These are phyloP conservation scores for Euglossa dilemma DNA, from an alignment of 1,140 invertebrate species.

Conservation along the genomic window DNA sequence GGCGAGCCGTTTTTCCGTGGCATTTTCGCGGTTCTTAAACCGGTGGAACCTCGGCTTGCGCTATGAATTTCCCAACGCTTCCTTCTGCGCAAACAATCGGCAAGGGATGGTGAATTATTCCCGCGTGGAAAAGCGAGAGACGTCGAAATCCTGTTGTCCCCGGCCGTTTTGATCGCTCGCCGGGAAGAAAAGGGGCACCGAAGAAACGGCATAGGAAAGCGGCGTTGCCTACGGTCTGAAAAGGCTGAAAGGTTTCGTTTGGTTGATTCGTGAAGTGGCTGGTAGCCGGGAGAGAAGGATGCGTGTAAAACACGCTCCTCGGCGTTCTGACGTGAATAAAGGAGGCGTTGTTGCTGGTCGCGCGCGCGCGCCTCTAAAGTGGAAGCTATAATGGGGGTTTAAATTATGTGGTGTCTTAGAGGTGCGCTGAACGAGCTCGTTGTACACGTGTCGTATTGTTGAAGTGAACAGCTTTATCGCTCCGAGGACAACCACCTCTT, in stretches of 20 bases:
- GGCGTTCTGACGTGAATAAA: constrained; percentile 36
- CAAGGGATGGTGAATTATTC: background rate
- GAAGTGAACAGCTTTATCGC: constrained; percentile 16
- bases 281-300: constrained; percentile 18
- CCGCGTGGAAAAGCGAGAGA: background rate
- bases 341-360: constrained; percentile 35
- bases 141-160: background rate
- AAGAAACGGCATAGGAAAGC: background rate
- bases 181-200: background rate
- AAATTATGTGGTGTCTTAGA: constrained; percentile 40
- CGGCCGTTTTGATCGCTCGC: background rate
- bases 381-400: constrained; percentile 31
- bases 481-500: background rate
- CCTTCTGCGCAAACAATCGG: too few relatives aligned
- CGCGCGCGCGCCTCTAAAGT: constrained; percentile 10
- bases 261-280: constrained; percentile 16
- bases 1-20: too few relatives aligned
- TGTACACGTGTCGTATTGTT: constrained; percentile 37
- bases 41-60: too few relatives aligned
- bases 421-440: constrained; percentile 25
- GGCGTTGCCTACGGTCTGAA: background rate
- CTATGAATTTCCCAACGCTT: too few relatives aligned
- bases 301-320: constrained; percentile 39
- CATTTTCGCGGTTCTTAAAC: too few relatives aligned
- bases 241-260: constrained; percentile 12